Conservation (phyloP, 2,113 vertebrate genomes). For the Calyptomena viridis region DNA sequence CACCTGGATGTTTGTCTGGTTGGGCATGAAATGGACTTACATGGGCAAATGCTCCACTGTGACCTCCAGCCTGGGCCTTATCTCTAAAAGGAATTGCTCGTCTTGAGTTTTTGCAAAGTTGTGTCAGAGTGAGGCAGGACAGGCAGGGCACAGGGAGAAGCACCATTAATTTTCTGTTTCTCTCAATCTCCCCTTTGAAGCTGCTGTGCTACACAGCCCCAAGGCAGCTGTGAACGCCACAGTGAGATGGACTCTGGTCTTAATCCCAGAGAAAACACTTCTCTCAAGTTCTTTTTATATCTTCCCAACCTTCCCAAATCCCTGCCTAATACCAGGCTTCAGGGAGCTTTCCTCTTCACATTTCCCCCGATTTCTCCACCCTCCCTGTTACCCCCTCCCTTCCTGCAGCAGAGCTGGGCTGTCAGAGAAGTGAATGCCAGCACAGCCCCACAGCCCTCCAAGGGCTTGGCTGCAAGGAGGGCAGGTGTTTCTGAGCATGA, state of each 20-base stretch:
- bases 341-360: neutral
- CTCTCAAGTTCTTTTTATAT: neutral
- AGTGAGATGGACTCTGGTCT: neutral
- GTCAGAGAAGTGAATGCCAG: fast-evolving
- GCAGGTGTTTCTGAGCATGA: neutral
- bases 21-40: neutral
- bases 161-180: neutral
- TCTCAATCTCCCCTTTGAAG: neutral
- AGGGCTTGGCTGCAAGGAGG: neutral
- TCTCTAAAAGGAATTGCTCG: neutral
- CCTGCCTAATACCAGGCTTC: neutral
- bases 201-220: neutral
- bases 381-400: neutral
- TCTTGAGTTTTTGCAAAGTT: neutral
- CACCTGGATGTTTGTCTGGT: fast-evolving
- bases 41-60: fast-evolving
- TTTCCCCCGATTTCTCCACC: neutral
- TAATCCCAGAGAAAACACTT: conserved; percentile 27
- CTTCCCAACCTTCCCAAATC: conserved; percentile 20
- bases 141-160: neutral
- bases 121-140: neutral
- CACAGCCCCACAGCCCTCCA: neutral
- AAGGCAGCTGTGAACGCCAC: neutral
- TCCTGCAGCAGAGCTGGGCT: neutral
- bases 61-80: neutral